A percentile compares a stretch with the other conserved stretches of the same genome.
Evolutionary conservation across 64 coral and sea anemone species (phyloP).

Genomic region (Astreopora myriophthalma): DNA sequence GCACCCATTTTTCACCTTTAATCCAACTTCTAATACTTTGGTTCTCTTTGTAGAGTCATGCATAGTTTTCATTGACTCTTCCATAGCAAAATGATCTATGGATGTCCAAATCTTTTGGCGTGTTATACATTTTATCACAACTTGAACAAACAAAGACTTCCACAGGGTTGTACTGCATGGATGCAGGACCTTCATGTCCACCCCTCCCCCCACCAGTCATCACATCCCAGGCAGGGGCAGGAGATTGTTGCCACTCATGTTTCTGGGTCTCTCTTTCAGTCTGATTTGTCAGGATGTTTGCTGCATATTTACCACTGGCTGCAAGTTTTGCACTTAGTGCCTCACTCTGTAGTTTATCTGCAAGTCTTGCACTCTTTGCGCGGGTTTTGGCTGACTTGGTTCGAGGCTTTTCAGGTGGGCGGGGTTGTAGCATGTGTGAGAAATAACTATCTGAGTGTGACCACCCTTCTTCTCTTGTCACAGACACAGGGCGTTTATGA

Average conservation of each 20-base stretch:
- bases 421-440: conserved; percentile 64
- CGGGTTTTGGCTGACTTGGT: conserved; percentile 72
- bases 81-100: conserved; percentile 94
- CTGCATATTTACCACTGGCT: conserved; percentile 58
- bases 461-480: conserved; percentile 14
- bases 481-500: conserved; percentile 32
- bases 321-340: conserved; percentile 83
- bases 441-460: neutral
- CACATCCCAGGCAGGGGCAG: conserved; percentile 1
- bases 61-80: conserved; percentile 35
- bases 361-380: conserved; percentile 63
- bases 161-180: conserved; percentile 61
- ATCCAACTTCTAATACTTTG: neutral
- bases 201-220: neutral
- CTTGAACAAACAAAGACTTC: conserved; percentile 73
- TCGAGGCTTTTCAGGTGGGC: conserved; percentile 75
- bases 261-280: neutral
- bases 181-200: conserved; percentile 46
- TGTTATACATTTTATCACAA: conserved; percentile 89
- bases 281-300: conserved; percentile 46
- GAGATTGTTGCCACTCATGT: conserved; percentile 61
- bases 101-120: conserved; percentile 85
- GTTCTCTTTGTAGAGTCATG: neutral
- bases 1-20: neutral
- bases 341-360: conserved; percentile 68